phyloP scores from a whole-genome alignment of 1,140 invertebrate species.

The Sitobion miscanthi region DNA sequence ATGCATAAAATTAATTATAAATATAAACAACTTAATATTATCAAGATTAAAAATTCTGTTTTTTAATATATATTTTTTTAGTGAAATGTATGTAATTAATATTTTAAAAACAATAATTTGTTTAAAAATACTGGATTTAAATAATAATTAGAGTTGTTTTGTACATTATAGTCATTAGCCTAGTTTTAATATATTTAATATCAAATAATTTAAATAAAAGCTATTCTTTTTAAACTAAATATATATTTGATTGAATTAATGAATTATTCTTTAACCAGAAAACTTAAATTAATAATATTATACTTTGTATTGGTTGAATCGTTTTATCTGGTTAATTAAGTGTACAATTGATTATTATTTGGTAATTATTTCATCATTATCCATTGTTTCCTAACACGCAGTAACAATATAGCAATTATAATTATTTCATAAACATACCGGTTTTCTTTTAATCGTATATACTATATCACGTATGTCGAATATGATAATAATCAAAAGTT shows the following conservation, averaged over 20 bases:
- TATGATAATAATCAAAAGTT: not conserved
- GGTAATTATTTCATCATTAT: not conserved
- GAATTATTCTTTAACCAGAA: not conserved
- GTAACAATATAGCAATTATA: not conserved
- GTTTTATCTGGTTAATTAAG: not conserved
- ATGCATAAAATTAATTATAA: not conserved
- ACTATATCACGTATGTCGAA: not conserved
- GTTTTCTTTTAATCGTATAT: not conserved
- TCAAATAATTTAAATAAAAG: not conserved
- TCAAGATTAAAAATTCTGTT: not conserved
- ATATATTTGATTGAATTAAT: not conserved
- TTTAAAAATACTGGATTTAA: not conserved
- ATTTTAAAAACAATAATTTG: not conserved
- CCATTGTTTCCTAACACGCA: not conserved
- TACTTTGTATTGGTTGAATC: not conserved
- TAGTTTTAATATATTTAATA: not conserved
- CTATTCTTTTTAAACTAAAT: not conserved
- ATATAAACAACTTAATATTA: not conserved
- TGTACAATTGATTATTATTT: not conserved
- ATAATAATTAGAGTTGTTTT: not conserved
- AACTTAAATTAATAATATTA: not conserved
- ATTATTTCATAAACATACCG: not conserved
- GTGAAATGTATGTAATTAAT: not conserved
- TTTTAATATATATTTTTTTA: not conserved
- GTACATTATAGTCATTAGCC: not conserved